These are phyloP conservation scores for Xiphophorus maculatus DNA, from an alignment of 2,113 vertebrate genomes.

Conservation along the genomic window DNA sequence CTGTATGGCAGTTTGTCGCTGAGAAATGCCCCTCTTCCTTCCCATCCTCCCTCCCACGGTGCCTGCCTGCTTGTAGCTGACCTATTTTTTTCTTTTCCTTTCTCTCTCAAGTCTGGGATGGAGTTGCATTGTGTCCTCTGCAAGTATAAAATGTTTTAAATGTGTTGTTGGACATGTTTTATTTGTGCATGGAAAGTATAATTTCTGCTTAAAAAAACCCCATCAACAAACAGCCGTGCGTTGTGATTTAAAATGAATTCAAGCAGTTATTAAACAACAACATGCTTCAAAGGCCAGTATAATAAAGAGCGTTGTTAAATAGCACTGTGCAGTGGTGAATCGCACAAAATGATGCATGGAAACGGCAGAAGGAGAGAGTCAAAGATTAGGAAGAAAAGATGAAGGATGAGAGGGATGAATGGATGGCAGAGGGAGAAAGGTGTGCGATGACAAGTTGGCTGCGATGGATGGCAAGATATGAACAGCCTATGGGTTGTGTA, in stretches of 20 bases:
- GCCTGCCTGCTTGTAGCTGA: slow-evolving; percentile 69
- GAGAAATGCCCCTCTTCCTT: slow-evolving; percentile 61
- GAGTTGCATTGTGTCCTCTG: slow-evolving; percentile 26
- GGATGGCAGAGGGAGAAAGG: slow-evolving; percentile 17
- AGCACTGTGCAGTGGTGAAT: slow-evolving; percentile 7
- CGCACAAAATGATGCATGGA: slow-evolving; percentile 25
- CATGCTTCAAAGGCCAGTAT: slow-evolving; percentile 20
- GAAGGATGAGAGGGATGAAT: slow-evolving; percentile 37
- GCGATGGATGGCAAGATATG: background rate
- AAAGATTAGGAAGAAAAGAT: slow-evolving; percentile 30
- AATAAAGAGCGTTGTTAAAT: slow-evolving; percentile 40
- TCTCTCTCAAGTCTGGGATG: slow-evolving; percentile 53
- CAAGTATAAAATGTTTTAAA: slow-evolving; percentile 11
- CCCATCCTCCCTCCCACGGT: slow-evolving; percentile 31
- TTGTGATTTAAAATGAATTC: slow-evolving; percentile 19
- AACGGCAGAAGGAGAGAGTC: slow-evolving; percentile 20
- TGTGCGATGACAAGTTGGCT: slow-evolving; percentile 6
- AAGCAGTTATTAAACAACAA: background rate
- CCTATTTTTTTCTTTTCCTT: slow-evolving; percentile 54
- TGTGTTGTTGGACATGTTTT: slow-evolving; percentile 1
- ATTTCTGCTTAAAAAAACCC: background rate
- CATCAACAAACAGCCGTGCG: background rate
- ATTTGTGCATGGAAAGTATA: too few relatives aligned
- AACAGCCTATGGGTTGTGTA: background rate
- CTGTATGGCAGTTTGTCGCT: slow-evolving; percentile 77